Base-by-base conservation (phyloP, 2,797 vertebrate genomes). In the Champsocephalus esox region DNA sequence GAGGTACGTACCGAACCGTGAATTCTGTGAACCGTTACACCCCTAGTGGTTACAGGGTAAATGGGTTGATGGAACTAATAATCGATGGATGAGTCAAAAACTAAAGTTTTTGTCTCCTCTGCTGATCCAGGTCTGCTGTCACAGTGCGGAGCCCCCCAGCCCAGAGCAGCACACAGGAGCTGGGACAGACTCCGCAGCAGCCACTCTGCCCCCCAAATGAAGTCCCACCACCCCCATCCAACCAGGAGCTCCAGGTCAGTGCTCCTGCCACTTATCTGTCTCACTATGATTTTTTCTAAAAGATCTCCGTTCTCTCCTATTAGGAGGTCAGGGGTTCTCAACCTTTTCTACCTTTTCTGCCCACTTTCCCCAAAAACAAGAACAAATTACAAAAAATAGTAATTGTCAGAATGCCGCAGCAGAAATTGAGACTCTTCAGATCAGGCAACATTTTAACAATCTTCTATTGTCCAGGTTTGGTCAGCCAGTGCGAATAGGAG, bases 81-180 rank as follows among this genome's bases (percentile, higher is more conserved):
- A 24, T 2, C 9, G 0, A 13, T 43, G 9, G 13, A 21, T 44
- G 1, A 55, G 16, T 57, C 38, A 57, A 3, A 12, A 49, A 13
- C 38, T 19, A 17, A 3, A 28, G 3, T 24, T 11, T 11, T n/a
- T 2, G 2, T 72, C 28, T 24, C 2, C 0, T 58, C 28, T 81
- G 56, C 21, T 69, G 55, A 4, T 82, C 21, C 83, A 89, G 90
- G 86, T 13, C 19, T 85, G 49, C 16, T 62, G 48, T 86, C 73
- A 8, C 45, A 44, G 52, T 77, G 87, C 45, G 66, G 16, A 66
- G 2, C 46, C n/a, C 64, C 82, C 3, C 55, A 55, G 57, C 34
- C 12, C 56, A 56, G 38, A 45, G 17, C 60, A 11, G 12, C 44
- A 62, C 45, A 52, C 28, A 70, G 38, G 75, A 5, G 62, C 14